Base-by-base conservation (phyloP, 2,888 invertebrate genomes). In the Itoplectis maculator region DNA sequence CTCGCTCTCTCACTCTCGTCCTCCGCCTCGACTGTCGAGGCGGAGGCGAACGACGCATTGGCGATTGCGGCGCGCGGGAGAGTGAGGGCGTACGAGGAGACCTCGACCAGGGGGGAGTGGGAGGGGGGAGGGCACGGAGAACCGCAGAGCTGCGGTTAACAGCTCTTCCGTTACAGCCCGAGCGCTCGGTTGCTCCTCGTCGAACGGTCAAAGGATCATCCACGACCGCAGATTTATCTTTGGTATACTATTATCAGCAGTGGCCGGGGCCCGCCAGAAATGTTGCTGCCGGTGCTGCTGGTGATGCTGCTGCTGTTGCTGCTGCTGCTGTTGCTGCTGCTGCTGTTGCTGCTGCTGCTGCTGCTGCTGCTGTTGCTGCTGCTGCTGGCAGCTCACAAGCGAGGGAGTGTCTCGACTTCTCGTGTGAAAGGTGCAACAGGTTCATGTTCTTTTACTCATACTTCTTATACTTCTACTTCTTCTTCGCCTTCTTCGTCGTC, bases 171-270 rank as follows among this genome's bases (percentile, higher is more conserved):
- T 82, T 72, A 72, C 69, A 35, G 45, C 54, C n/a, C n/a, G n/a
- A n/a, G n/a, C 51, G 70, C 66, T 72, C 79, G 29, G n/a, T 69
- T 65, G 45, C 15, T 59, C 56, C 70, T 54, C 65, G 59, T 75
- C 79, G 79, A 82, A 82, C 82, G 82, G 82, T 82, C 82, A 82
- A 82, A 82, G 82, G 82, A 79, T 82, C 79, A 82, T 82, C 82
- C 79, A 56, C 79, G 82, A 82, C 82, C 82, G 78, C 82, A 82
- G 75, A 82, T 82, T 82, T 82, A 82, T 82, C 82, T 79, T 72
- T 66, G 82, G 75, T 75, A 72, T 75, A 75, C 78, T 75, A 82
- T 82, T 82, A 79, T 82, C 82, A 72, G 77, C 80, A 49, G 37
- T 45, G 59, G 56, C 35, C 13, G 45, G n/a, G 51, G 23, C 18